Base-by-base conservation (phyloP, 2,797 vertebrate genomes). In the Neosilurus mollespiculum region DNA sequence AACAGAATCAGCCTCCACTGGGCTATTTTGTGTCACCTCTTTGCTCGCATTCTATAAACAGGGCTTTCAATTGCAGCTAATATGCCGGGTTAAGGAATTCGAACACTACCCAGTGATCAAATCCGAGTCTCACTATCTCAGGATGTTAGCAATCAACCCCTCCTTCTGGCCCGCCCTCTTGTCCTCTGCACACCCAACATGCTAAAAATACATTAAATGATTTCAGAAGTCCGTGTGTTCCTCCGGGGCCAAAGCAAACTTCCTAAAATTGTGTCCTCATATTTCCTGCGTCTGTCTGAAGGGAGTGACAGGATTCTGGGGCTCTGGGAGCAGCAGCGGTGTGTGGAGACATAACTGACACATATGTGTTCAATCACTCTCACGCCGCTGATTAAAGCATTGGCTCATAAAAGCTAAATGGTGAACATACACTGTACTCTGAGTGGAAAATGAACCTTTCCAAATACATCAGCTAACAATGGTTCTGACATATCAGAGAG, bases 211-310 rank as follows among this genome's bases (percentile, higher is more conserved):
- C 90, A 92, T 84, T 82, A 24, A 26, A 43, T 82, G 59, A 81
- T 87, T 81, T 85, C 86, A 90, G 87, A 91, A 89, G 86, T 89
- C 66, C 86, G 64, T 86, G 89, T 85, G 87, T 91, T 90, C 91
- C 89, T 90, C 87, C 82, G 37, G 66, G 85, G 91, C 93, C 91
- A 94, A 93, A 91, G 87, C 90, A 93, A 93, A 94, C 93, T 93
- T 95, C 94, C 94, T 94, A 91, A 95, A 94, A 95, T 94, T 93
- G 94, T 94, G 91, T 94, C 89, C 85, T 84, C 84, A 84, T 43
- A 88, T 90, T 94, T 93, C 93, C 92, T 90, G 87, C 79, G 83
- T 90, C 88, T 87, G 88, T 83, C 71, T 85, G 84, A 89, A 54
- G 82, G 88, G 86, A 87, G 87, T 86, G 90, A 91, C 88, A 88